Evolutionary conservation across 92 coral and sea anemone genomes (phyloP).

Genomic region (Epizoanthus ramosus): DNA sequence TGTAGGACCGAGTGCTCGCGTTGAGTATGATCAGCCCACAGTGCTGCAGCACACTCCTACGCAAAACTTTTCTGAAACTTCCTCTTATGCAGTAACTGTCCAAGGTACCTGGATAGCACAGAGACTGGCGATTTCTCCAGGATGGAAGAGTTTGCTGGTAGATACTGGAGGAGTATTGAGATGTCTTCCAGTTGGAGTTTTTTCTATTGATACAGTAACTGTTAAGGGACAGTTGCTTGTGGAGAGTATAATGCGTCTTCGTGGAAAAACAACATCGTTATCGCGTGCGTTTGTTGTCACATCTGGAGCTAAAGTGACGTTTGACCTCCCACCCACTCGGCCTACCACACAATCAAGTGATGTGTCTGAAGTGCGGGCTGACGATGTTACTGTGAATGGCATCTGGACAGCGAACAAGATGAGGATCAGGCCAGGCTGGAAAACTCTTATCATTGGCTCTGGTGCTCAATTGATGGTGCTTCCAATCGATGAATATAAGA

Average conservation of each 20-base stretch:
- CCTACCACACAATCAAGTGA: conserved; percentile 48
- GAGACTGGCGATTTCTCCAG: conserved; percentile 71
- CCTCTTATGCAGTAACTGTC: conserved; percentile 65
- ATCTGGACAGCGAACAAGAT: conserved; percentile 63
- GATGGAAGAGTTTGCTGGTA: conserved; percentile 74
- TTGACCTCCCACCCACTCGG: conserved; percentile 14
- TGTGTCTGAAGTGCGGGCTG: conserved; percentile 66
- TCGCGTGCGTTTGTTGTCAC: conserved; percentile 15
- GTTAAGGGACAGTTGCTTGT: conserved; percentile 73
- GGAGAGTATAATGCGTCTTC: conserved; percentile 59
- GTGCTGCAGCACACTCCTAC: conserved; percentile 24
- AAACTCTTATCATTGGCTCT: conserved; percentile 24
- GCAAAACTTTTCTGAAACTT: conserved; percentile 45
- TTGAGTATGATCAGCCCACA: conserved; percentile 53
- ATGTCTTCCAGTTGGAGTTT: conserved; percentile 67
- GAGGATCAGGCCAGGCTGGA: conserved; percentile 74
- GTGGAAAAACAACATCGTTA: conserved; percentile 5
- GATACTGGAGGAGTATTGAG: conserved; percentile 65
- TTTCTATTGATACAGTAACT: conserved; percentile 54
- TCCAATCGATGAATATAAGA: conserved; percentile 28
- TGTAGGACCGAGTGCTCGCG: conserved; percentile 59
- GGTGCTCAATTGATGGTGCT: conserved; percentile 29
- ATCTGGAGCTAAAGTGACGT: conserved; percentile 10
- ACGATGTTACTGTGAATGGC: conserved; percentile 67
- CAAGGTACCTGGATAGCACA: conserved; percentile 65